Evolutionary conservation across 2,113 vertebrate species (phyloP), one percentile per base, ranked within the genome.

Genomic region (Dicaeum eximium): DNA sequence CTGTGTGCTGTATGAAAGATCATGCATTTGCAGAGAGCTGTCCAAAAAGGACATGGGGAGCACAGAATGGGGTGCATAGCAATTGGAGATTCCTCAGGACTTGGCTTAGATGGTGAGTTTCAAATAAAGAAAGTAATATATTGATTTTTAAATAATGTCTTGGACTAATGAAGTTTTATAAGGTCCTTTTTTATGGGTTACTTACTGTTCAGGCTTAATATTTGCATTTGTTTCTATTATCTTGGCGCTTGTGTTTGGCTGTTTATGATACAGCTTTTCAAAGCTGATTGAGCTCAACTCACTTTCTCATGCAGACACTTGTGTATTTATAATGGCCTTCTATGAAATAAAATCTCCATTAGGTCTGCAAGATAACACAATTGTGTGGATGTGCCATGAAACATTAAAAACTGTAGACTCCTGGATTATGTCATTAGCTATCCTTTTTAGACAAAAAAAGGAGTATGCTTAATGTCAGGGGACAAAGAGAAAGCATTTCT

Each of bases 361-460:
- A n/a, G n/a, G 9, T 50, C 62, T 83, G 13, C 35, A 61, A 54
- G n/a, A 47, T 75, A 48, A 51, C 40, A 28, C 40, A 31, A 2
- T n/a, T 44, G 10, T 33, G 10, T 0, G 1, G 16, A 10, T 70
- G 27, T 1, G 4, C n/a, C 25, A 38, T 50, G 45, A 44, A 57
- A 25, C 6, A 13, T 33, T 17, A 35, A 13, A 15, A 50, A 16
- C 8, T 42, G 11, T 30, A 35, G 53, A 50, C 12, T 66, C 5
- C 23, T 80, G 44, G 38, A 53, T 33, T 57, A 47, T 19, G 7
- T 53, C 7, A 28, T 44, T 71, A 54, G 13, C 27, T 79, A 5
- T 21, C 19, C 20, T 57, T 57, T 37, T 24, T 20, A 28, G 18
- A 5, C n/a, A 8, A 25, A 72, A 38, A 73, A 15, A 20, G 3